These are phyloP conservation scores for Agonopterix arenella DNA, from an alignment of 2,888 invertebrate species.

Conservation along the genomic window DNA sequence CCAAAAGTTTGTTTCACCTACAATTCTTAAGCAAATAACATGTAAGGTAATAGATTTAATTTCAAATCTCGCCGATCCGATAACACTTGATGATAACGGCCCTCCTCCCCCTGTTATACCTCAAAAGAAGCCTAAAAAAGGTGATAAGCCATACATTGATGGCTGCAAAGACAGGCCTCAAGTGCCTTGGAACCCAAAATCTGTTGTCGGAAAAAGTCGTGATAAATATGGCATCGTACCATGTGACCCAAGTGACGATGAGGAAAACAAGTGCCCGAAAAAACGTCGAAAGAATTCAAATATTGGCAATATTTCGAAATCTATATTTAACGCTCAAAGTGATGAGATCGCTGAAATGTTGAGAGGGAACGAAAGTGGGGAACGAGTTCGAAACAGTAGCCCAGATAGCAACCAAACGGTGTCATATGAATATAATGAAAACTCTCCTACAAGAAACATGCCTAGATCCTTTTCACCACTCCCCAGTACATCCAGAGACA, in stretches of 20 bases:
- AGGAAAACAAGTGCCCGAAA: conserved; percentile 11
- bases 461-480: conserved; percentile 30
- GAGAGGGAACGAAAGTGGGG: conserved; percentile 5
- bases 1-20: conserved; percentile 12
- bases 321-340: conserved; percentile 30
- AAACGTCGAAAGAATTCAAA: conserved; percentile 13
- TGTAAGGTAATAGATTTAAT: conserved; percentile 16
- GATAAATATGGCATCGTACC: conserved; percentile 21
- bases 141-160: conserved; percentile 28
- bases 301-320: conserved; percentile 21
- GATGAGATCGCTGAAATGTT: conserved; percentile 23
- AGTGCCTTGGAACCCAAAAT: conserved; percentile 15
- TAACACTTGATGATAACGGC: conserved; percentile 9
- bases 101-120: conserved; percentile 21
- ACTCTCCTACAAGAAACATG: conserved; percentile 5
- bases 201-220: conserved; percentile 22
- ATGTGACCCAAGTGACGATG: conserved; percentile 9
- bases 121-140: conserved; percentile 24
- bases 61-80: conserved; percentile 6
- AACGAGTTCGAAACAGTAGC: conserved; percentile 12
- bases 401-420: conserved; percentile 28
- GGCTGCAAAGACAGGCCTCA: conserved; percentile 27
- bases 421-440: conserved; percentile 17
- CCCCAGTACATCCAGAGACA: conserved; percentile 44
- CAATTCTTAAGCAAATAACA: conserved; percentile 15